Evolutionary conservation across 2,797 vertebrate species (phyloP).

Genomic region (Pipistrellus nathusii): DNA sequence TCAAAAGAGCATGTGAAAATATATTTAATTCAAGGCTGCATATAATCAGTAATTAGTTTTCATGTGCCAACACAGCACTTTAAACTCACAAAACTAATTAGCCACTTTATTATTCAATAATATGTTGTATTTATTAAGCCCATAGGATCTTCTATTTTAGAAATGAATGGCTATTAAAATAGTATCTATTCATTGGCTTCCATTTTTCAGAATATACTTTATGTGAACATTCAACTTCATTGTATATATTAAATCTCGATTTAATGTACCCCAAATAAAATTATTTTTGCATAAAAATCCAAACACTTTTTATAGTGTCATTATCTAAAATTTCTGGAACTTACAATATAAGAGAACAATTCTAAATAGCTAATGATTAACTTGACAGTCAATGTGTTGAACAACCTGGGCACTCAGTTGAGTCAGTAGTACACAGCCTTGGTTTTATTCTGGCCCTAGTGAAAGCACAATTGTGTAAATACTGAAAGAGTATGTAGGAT

Average conservation of each 20-base stretch:
- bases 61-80: slow-evolving; percentile 74
- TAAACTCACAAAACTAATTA: slow-evolving; percentile 84
- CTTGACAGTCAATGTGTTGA: not conserved
- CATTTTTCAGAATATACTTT: slow-evolving; percentile 40
- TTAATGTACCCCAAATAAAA: slow-evolving; percentile 23
- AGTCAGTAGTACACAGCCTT: not conserved
- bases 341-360: not conserved
- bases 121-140: slow-evolving; percentile 77
- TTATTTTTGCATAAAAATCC: not conserved
- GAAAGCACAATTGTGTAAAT: not conserved
- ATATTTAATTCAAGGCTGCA: slow-evolving; percentile 63
- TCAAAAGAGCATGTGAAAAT: not conserved
- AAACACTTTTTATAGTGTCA: not conserved
- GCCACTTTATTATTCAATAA: slow-evolving; percentile 78
- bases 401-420: not conserved
- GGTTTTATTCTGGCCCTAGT: not conserved
- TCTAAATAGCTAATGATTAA: not conserved
- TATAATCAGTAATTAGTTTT: slow-evolving; percentile 82
- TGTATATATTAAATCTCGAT: slow-evolving; percentile 15
- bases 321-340: slow-evolving; percentile 27
- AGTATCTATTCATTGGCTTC: slow-evolving; percentile 15
- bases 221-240: slow-evolving; percentile 39
- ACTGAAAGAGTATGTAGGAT: not conserved
- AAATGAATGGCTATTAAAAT: slow-evolving; percentile 68
- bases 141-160: slow-evolving; percentile 80